These are phyloP conservation scores for Penelope pileata DNA, from an alignment of 2,113 vertebrate species.

Conservation along the genomic window DNA sequence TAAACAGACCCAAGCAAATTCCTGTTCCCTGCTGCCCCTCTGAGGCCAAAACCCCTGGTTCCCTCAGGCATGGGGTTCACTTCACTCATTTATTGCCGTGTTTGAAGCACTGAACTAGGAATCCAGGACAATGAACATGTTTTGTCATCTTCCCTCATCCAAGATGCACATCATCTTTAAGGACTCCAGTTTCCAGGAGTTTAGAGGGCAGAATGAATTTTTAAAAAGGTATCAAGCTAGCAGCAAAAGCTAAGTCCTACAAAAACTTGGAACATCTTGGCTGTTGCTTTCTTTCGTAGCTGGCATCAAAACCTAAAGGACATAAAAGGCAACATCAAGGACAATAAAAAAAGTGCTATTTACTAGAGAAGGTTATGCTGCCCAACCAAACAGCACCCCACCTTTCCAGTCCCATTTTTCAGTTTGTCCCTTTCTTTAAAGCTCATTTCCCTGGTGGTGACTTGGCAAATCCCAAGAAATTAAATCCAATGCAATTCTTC, in stretches of 20 bases:
- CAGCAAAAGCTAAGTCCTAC: background rate
- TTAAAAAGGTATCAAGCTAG: background rate
- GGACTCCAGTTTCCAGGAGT: background rate
- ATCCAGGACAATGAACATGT: background rate
- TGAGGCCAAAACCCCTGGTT: background rate
- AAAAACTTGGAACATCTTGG: background rate
- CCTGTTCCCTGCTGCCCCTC: background rate
- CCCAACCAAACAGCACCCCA: background rate
- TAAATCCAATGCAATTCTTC: background rate
- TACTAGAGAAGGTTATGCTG: background rate
- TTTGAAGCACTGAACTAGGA: background rate
- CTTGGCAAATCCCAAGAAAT: background rate
- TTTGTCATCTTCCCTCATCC: background rate
- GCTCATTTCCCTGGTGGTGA: background rate
- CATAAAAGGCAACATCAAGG: background rate
- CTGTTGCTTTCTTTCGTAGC: accelerated
- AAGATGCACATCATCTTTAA: background rate
- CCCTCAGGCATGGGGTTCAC: background rate
- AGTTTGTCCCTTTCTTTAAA: background rate
- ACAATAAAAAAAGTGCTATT: background rate
- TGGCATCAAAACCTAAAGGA: background rate
- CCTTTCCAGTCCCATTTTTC: background rate
- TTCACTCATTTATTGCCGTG: background rate
- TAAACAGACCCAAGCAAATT: background rate
- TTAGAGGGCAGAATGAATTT: background rate